phyloP scores from a whole-genome alignment of 2,113 vertebrate genomes.

The Felis catus region DNA sequence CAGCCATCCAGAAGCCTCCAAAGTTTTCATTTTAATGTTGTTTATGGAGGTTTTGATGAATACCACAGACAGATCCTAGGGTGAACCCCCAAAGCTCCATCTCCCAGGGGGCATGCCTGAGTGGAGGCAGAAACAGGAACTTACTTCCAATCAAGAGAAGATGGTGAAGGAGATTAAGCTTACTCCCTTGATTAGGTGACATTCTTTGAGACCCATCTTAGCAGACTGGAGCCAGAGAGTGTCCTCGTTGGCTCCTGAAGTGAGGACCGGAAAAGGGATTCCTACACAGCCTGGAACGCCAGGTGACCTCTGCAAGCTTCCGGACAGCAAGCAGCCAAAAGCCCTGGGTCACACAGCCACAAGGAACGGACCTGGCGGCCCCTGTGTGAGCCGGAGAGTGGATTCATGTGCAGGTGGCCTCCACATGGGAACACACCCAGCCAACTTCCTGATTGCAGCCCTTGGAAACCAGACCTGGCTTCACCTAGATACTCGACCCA shows the following conservation, averaged over 20 bases:
- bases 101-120: no score
- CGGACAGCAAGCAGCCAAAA: no score
- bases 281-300: not conserved
- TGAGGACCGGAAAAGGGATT: no score
- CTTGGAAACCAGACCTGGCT: not conserved
- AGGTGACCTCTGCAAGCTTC: not conserved
- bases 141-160: not conserved
- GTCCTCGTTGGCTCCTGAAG: not conserved
- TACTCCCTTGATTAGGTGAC: no score
- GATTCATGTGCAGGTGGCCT: no score
- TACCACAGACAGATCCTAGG: not conserved
- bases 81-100: not conserved
- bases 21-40: not conserved
- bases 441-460: not conserved
- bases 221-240: no score
- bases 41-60: not conserved
- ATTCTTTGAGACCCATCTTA: rapidly evolving
- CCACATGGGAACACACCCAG: not conserved
- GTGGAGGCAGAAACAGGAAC: no score
- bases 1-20: no score
- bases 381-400: not conserved
- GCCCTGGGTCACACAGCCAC: no score
- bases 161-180: rapidly evolving
- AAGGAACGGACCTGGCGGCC: not conserved
- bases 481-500: rapidly evolving